Conservation (phyloP, 2,888 invertebrate genomes). For the Acanthosepion esculentum region DNA sequence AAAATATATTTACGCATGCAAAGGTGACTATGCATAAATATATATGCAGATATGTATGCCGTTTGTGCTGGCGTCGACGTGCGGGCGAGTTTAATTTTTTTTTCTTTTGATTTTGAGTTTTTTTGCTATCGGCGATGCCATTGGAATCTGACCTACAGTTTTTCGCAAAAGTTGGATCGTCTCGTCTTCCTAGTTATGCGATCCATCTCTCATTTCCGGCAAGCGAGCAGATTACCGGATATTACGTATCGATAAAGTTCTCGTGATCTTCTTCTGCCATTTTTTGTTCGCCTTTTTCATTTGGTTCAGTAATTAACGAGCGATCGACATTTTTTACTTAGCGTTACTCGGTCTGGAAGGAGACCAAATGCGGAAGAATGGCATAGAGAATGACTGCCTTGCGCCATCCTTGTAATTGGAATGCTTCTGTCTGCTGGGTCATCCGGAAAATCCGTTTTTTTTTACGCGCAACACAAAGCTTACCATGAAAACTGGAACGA, state of each 20-base stretch:
- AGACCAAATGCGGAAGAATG: neutral
- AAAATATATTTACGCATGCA: too few species aligned
- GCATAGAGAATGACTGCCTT: neutral
- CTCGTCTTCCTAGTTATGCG: neutral
- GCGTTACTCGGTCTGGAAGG: neutral
- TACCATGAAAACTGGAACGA: too few species aligned
- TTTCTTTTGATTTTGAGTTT: neutral
- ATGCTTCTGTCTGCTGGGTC: too few species aligned
- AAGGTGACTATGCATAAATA: too few species aligned
- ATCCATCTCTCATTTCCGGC: neutral
- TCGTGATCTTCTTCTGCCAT: neutral
- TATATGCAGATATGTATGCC: neutral
- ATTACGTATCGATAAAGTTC: neutral
- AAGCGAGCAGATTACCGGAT: neutral
- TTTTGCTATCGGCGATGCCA: too few species aligned
- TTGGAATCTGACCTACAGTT: neutral
- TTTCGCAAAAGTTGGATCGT: neutral
- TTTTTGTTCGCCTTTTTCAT: neutral
- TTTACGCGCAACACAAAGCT: too few species aligned
- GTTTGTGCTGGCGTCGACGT: neutral
- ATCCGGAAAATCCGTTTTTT: too few species aligned
- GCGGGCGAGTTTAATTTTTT: neutral
- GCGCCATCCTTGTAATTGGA: neutral
- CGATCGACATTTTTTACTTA: neutral
- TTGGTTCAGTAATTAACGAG: neutral